A percentile compares a stretch with the other conserved stretches of the same genome.
Conservation (phyloP, 2,888 invertebrate species). For the Odontocerum albicorne region DNA sequence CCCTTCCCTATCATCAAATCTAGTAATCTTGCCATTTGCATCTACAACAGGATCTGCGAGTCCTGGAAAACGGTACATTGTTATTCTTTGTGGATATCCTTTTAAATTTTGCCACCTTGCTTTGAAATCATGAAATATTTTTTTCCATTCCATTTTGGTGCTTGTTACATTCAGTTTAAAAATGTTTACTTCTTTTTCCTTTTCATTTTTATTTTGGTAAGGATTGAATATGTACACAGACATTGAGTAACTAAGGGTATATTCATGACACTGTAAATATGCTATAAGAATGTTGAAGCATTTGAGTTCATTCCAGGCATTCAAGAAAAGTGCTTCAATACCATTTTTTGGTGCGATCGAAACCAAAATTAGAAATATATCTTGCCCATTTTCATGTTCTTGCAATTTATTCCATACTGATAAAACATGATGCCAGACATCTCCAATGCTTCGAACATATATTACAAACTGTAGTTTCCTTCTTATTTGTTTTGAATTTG, state of each 20-base stretch:
- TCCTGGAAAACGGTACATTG: conserved; percentile 21
- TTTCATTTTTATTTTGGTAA: background rate
- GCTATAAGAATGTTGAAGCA: conserved; percentile 21
- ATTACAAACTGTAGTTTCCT: too few relatives aligned
- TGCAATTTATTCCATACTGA: background rate
- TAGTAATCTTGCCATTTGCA: conserved; percentile 8
- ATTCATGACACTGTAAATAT: background rate
- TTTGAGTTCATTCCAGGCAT: conserved; percentile 17
- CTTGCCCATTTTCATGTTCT: background rate
- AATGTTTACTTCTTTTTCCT: background rate
- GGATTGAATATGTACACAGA: conserved; percentile 3
- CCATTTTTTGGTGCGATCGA: background rate
- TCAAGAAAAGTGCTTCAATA: background rate
- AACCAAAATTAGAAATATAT: background rate
- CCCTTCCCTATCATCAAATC: conserved; percentile 26
- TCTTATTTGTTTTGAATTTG: too few relatives aligned
- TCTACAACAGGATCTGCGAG: conserved; percentile 17
- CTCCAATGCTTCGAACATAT: background rate
- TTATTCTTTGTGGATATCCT: conserved; percentile 20
- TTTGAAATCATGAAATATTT: background rate
- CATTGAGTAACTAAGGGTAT: background rate
- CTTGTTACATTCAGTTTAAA: background rate
- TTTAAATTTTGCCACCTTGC: conserved; percentile 18
- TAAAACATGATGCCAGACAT: background rate
- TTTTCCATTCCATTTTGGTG: conserved; percentile 2